phyloP scores from a whole-genome alignment of 1,140 invertebrate genomes.

The Drosophila auraria region DNA sequence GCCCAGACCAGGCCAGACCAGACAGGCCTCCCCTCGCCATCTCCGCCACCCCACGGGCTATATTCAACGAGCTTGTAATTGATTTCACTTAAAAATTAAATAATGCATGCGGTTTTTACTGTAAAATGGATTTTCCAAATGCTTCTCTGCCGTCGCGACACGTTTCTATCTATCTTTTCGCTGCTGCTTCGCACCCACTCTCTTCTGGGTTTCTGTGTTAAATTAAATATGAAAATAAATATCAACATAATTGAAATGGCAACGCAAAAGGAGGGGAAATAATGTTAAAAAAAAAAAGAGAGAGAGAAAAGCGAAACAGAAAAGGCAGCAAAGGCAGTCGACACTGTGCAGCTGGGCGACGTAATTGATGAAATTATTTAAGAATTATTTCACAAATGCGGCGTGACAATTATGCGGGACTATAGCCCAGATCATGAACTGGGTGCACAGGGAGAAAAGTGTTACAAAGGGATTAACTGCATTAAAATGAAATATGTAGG shows the following conservation, averaged over 20 bases:
- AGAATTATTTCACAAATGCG: conserved; percentile 79
- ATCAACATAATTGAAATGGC: conserved; percentile 81
- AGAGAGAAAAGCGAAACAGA: conserved; percentile 7
- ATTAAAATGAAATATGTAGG: too few relatives aligned
- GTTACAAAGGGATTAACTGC: neutral
- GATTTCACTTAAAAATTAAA: conserved; percentile 85
- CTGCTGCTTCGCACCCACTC: conserved; percentile 8
- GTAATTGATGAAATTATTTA: conserved; percentile 83
- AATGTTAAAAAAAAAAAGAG: conserved; percentile 1
- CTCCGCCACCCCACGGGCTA: neutral
- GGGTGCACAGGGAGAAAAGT: conserved; percentile 41
- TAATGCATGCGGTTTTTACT: conserved; percentile 83
- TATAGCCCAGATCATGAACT: conserved; percentile 35
- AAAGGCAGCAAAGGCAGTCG: conserved; percentile 14
- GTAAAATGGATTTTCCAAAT: conserved; percentile 80
- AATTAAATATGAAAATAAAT: conserved; percentile 84
- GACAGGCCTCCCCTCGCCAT: conserved; percentile 10
- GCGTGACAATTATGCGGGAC: conserved; percentile 75
- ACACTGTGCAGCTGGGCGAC: conserved; percentile 54
- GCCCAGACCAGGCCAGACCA: conserved; percentile 33
- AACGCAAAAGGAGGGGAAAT: conserved; percentile 29
- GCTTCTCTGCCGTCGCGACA: conserved; percentile 22
- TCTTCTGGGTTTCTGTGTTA: conserved; percentile 45
- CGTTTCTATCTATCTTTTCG: conserved; percentile 19
- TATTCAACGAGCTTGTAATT: conserved; percentile 73